Evolutionary conservation across 2,888 invertebrate species (phyloP), one percentile per base, ranked within the genome.

Genomic region (Aporophyla lueneburgensis): DNA sequence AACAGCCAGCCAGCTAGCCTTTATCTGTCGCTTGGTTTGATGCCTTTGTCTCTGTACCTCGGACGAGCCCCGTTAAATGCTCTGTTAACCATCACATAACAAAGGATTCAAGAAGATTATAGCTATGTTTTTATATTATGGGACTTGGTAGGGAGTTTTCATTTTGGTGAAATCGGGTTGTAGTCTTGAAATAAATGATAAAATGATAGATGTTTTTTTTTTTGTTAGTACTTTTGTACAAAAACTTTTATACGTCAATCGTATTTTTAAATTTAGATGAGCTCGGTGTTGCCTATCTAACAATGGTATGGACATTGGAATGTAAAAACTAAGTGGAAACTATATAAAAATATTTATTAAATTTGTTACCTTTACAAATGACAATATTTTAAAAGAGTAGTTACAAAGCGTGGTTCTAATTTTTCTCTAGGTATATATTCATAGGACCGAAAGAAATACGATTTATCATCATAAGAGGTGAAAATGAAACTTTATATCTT

Each of bases 11-110:
- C 68, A 85, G 78, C 74, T 80, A 80, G 84, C 81, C 79, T 82
- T 87, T 86, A 83, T 88, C 80, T 76, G 89, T 88, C 92, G 89
- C 90, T 89, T 87, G 89, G 89, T 90, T 90, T 91, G 88, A 88
- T 89, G 89, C 89, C 89, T 90, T 92, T 89, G 87, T 88, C 85
- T 88, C 78, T 82, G 43, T 76, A 73, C 76, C 78, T 87, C 78
- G 80, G 79, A 82, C 79, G 76, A 73, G 81, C 87, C 83, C 86
- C 78, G 84, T 88, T 89, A 88, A 86, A 87, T 83, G 85, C 87
- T 88, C 86, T 86, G 88, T 86, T 89, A 88, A 88, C 81, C 86
- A 87, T 83, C 82, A 81, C 83, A 80, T 85, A 85, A 89, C 89
- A 89, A 89, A 89, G 85, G 84, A 83, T 83, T 78, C 74, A 76